phyloP scores from a whole-genome alignment of 2,888 invertebrate species.

The Eupithecia insigniata region DNA sequence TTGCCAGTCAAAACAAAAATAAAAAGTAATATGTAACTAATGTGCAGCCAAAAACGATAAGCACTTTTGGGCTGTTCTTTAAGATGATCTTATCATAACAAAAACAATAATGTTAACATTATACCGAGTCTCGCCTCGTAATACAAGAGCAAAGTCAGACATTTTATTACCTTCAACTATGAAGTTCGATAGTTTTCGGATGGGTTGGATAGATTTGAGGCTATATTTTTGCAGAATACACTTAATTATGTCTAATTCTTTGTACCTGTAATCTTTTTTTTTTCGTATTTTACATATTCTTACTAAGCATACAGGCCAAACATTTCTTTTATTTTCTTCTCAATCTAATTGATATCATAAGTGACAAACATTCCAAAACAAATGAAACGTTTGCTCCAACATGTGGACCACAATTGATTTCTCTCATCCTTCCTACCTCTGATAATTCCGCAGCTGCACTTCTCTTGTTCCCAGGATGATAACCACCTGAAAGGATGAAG shows the following conservation, averaged over 20 bases:
- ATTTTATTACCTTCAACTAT: no score
- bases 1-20: background rate
- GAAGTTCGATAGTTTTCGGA: no score
- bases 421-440: background rate
- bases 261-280: no score
- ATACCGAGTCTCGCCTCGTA: no score
- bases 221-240: no score
- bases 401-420: background rate
- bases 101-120: no score
- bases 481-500: conserved; percentile 43
- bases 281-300: no score
- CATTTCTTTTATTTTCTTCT: background rate
- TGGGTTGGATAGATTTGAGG: no score
- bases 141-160: no score
- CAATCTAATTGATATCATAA: no score
- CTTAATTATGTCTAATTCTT: no score
- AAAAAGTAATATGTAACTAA: background rate
- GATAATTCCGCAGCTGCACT: background rate
- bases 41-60: background rate
- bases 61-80: background rate
- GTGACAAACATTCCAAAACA: background rate
- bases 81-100: no score
- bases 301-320: background rate
- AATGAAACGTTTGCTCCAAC: background rate
- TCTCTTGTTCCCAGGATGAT: conserved; percentile 38